A percentile compares a stretch with the other conserved stretches of the same genome.
phyloP scores from a whole-genome alignment of 2,113 vertebrate species.

The Ceratotherium simum region DNA sequence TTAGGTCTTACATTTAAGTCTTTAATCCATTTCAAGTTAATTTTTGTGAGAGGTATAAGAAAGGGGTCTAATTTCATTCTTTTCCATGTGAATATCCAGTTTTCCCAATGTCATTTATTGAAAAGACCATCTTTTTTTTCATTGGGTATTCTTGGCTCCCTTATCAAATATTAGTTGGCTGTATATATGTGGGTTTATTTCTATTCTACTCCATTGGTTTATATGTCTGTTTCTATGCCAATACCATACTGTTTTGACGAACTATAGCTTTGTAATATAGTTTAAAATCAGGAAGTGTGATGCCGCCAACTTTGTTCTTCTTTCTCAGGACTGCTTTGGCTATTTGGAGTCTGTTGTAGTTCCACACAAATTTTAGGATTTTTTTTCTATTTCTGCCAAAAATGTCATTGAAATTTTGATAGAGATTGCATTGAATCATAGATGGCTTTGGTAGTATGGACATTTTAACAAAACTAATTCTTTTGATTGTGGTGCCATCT shows the following conservation, averaged over 20 bases:
- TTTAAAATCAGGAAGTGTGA: neutral
- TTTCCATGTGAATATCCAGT: neutral
- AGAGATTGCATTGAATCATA: neutral
- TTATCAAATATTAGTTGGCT: neutral
- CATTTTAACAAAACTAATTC: neutral
- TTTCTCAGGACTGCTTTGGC: neutral
- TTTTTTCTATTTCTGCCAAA: neutral
- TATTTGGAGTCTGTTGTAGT: neutral
- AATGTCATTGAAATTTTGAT: neutral
- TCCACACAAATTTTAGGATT: neutral
- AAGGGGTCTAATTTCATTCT: neutral
- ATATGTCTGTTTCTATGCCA: neutral
- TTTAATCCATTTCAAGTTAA: neutral
- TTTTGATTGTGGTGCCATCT: neutral
- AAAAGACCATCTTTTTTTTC: neutral
- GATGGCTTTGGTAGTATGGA: neutral
- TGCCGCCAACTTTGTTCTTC: neutral
- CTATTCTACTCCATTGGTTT: neutral
- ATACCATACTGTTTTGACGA: neutral
- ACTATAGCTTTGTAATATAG: neutral
- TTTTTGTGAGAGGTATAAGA: neutral
- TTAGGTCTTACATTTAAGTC: neutral
- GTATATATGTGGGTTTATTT: neutral
- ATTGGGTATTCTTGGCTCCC: neutral
- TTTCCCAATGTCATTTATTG: neutral